These are phyloP conservation scores for Loriculus beryllinus DNA, from an alignment of 2,797 vertebrate species.

Conservation along the genomic window DNA sequence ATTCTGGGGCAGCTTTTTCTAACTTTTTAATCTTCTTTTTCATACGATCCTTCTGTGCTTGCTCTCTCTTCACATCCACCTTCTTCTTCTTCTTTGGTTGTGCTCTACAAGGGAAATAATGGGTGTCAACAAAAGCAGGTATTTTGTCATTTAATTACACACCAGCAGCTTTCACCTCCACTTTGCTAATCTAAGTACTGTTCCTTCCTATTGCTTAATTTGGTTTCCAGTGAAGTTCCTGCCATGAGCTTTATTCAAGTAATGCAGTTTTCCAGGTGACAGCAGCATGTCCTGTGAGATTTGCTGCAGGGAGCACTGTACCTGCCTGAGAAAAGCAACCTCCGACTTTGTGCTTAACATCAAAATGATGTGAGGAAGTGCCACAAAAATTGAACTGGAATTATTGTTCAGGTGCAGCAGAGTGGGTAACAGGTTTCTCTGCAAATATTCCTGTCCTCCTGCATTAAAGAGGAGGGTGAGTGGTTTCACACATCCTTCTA, in stretches of 20 bases:
- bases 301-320: background rate
- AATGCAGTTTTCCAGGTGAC: background rate
- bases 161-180: background rate
- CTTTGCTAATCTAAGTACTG: background rate
- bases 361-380: background rate
- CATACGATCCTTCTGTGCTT: slow-evolving; percentile 83
- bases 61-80: slow-evolving; percentile 85
- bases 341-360: background rate
- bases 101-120: slow-evolving; percentile 74
- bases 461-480: background rate
- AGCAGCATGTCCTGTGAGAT: background rate
- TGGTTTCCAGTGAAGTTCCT: background rate
- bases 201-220: background rate
- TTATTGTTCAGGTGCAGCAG: background rate
- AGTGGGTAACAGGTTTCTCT: background rate
- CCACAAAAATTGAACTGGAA: background rate
- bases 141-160: background rate
- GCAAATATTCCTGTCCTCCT: background rate
- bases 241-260: background rate
- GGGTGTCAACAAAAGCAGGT: background rate
- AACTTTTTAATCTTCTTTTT: slow-evolving; percentile 88
- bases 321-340: background rate
- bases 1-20: slow-evolving; percentile 85
- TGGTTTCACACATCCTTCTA: background rate
- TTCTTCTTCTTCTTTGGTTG: slow-evolving; percentile 95